Conservation (phyloP, 2,113 vertebrate species). For the Clarias gariepinus region DNA sequence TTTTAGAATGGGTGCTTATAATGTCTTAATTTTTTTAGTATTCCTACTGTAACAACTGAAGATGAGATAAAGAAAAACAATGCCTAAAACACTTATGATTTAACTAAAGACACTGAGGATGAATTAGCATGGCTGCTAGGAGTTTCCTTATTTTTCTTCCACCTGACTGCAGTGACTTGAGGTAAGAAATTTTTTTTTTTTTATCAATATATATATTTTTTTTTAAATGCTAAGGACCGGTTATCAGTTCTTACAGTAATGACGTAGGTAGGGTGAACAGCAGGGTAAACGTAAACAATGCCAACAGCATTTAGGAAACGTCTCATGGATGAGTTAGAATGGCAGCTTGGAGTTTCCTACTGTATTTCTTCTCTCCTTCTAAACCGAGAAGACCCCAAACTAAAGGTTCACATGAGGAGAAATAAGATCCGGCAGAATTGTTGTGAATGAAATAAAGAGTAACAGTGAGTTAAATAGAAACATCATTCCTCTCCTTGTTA, state of each 20-base stretch:
- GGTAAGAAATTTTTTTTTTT: too few species aligned
- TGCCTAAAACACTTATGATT: not conserved
- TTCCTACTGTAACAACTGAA: not conserved
- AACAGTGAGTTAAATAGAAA: conserved; percentile 42
- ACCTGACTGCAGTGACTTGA: not conserved
- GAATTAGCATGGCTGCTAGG: not conserved
- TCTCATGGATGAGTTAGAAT: not conserved
- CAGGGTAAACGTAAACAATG: not conserved
- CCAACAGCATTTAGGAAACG: not conserved
- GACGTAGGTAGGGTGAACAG: too few species aligned
- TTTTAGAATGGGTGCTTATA: not conserved
- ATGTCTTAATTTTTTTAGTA: not conserved
- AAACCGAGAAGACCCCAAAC: conserved; percentile 9
- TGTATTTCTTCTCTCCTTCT: not conserved
- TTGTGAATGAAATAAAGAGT: conserved; percentile 41
- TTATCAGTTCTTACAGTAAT: not conserved
- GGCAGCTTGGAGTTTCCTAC: not conserved
- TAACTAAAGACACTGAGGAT: not conserved
- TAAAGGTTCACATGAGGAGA: conserved; percentile 10
- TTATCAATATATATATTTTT: too few species aligned
- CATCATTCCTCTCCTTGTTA: conserved; percentile 51
- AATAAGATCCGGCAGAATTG: conserved; percentile 9
- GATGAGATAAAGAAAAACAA: not conserved
- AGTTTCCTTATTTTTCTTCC: not conserved
- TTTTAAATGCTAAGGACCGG: too few species aligned